Conservation (phyloP, 37 sponge, comb jelly and placozoan genomes). For the Agelas oroides region DNA sequence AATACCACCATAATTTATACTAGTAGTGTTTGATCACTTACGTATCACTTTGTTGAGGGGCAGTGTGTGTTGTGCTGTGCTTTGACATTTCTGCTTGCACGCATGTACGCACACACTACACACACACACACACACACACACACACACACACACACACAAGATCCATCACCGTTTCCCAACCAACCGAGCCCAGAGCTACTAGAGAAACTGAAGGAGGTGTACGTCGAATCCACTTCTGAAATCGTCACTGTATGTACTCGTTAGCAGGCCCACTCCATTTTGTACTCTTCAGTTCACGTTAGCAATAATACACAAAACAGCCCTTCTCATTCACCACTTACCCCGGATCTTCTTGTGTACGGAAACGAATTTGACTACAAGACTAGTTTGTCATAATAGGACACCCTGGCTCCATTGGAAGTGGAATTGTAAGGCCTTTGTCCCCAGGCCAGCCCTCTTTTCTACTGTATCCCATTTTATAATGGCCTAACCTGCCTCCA, state of each 20-base stretch:
- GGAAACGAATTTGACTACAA: not conserved
- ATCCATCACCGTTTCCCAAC: not conserved
- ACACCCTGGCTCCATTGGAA: no score
- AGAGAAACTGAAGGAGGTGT: slow-evolving; percentile 45
- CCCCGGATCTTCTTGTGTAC: not conserved
- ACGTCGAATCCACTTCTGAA: slow-evolving; percentile 33
- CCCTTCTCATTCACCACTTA: not conserved
- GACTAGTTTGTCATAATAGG: no score
- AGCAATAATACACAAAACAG: not conserved
- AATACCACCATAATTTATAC: no score
- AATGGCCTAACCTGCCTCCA: no score
- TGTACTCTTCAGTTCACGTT: not conserved
- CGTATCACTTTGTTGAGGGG: no score
- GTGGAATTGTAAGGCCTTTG: no score
- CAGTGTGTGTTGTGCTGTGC: no score
- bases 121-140: slow-evolving; percentile 41
- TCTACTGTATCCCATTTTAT: no score
- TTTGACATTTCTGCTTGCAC: not conserved
- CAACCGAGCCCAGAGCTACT: slow-evolving; percentile 15
- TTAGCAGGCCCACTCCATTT: no score
- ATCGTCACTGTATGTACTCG: slow-evolving; percentile 25
- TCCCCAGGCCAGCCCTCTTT: no score
- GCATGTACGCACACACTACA: slow-evolving; percentile 10
- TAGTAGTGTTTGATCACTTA: no score
- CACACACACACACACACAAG: not conserved